Conservation (phyloP, 2,888 invertebrate genomes). For the Clepsis dumicolana region DNA sequence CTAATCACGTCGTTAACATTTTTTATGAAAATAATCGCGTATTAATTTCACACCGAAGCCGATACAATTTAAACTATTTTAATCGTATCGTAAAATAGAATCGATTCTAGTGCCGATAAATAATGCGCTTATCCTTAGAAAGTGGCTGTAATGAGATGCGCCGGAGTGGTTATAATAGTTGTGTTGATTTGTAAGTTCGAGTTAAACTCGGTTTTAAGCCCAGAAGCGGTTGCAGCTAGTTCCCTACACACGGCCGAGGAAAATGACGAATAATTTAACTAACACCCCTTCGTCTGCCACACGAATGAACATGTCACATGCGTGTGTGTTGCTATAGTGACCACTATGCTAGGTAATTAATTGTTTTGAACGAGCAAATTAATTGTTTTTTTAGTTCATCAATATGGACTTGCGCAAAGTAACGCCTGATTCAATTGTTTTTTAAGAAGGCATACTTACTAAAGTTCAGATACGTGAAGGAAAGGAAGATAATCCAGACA, state of each 20-base stretch:
- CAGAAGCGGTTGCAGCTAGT: slow-evolving; percentile 58
- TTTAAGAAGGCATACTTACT: no score
- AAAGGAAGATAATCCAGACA: no score
- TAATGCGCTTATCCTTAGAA: slow-evolving; percentile 75
- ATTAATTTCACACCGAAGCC: slow-evolving; percentile 52
- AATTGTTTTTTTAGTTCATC: no score
- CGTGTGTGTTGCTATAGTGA: neutral
- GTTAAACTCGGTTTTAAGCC: slow-evolving; percentile 60
- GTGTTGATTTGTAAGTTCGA: slow-evolving; percentile 73
- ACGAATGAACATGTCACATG: no score
- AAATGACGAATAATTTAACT: slow-evolving; percentile 22
- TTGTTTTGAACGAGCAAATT: no score
- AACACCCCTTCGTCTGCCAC: neutral
- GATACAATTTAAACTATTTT: slow-evolving; percentile 26
- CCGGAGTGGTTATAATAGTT: slow-evolving; percentile 66
- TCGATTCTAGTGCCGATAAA: slow-evolving; percentile 57
- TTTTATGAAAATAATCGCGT: slow-evolving; percentile 40
- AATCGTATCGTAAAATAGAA: slow-evolving; percentile 34
- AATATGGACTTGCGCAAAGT: no score
- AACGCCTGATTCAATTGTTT: no score
- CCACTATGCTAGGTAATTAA: no score
- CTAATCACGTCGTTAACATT: slow-evolving; percentile 31
- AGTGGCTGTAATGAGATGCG: slow-evolving; percentile 68
- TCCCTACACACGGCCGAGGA: slow-evolving; percentile 50
- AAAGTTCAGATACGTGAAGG: no score